Evolutionary conservation across 2,797 vertebrate genomes (phyloP).

Genomic region (Arctocebus calabarensis): DNA sequence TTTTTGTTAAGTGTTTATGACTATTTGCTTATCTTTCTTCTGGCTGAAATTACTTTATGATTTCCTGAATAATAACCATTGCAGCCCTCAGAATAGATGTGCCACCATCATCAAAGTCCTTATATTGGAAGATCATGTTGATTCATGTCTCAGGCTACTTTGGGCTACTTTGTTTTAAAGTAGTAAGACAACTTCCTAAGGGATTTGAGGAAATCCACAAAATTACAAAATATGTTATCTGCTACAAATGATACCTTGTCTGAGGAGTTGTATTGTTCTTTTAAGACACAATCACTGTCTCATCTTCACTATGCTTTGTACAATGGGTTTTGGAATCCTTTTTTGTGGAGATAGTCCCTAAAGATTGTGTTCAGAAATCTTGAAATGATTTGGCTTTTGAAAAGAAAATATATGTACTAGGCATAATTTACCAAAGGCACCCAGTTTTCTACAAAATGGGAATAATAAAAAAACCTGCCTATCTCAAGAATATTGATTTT

Average conservation of each 20-base stretch:
- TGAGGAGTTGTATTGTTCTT: slow-evolving; percentile 32
- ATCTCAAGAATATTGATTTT: slow-evolving; percentile 22
- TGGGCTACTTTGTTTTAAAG: slow-evolving; percentile 3
- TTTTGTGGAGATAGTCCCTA: not conserved
- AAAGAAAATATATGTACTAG: not conserved
- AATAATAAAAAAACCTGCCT: slow-evolving; percentile 19
- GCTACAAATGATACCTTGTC: not conserved
- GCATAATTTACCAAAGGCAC: not conserved
- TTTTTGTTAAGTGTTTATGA: not conserved
- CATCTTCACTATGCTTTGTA: not conserved
- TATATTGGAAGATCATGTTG: not conserved
- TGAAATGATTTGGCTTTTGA: slow-evolving; percentile 31
- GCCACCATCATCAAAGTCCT: not conserved
- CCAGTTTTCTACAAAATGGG: not conserved
- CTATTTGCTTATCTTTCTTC: not conserved
- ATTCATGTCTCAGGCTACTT: not conserved
- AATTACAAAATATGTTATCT: slow-evolving; percentile 1
- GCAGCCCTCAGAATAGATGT: not conserved
- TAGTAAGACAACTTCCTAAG: not conserved
- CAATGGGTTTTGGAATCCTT: slow-evolving; percentile 28
- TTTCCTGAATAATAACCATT: not conserved
- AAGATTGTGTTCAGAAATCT: not conserved
- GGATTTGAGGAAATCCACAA: slow-evolving; percentile 5
- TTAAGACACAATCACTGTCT: slow-evolving; percentile 33
- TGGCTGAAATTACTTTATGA: not conserved